These are phyloP conservation scores for Echinops telfairi DNA, from an alignment of 2,113 vertebrate species.

Conservation along the genomic window DNA sequence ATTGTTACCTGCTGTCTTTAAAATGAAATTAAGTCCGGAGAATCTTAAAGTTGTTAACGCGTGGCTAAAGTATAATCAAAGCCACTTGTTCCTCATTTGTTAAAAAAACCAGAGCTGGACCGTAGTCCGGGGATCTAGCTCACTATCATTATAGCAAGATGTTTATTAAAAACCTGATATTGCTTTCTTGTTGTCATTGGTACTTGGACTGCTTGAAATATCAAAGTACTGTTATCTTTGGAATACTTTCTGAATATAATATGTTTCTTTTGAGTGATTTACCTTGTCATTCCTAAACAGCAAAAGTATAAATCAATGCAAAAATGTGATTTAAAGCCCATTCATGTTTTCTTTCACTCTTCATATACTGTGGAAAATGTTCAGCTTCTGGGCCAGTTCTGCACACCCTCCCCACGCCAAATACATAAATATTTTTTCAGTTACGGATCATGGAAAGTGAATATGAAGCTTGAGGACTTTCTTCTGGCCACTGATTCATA, in stretches of 20 bases:
- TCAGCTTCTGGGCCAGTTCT: background rate
- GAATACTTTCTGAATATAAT: conserved; percentile 39
- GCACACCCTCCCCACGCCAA: background rate
- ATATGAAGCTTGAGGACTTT: conserved; percentile 35
- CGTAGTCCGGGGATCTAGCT: background rate
- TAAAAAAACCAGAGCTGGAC: background rate
- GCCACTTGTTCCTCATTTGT: background rate
- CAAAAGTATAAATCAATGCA: background rate
- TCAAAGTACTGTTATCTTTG: background rate
- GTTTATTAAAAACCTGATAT: background rate
- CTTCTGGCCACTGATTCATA: background rate
- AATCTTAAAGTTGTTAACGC: background rate
- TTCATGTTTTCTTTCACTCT: conserved; percentile 1
- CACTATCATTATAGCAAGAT: background rate
- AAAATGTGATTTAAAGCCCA: background rate
- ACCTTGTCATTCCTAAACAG: background rate
- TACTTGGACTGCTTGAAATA: background rate
- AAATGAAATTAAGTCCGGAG: background rate
- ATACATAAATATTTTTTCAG: background rate
- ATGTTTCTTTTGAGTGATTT: conserved; percentile 19
- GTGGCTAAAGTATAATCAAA: background rate
- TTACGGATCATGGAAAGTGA: background rate
- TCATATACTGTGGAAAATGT: background rate
- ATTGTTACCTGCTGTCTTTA: background rate
- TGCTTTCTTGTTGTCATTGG: background rate